Conservation (phyloP, 2,888 invertebrate species). For the Acrobasis suavella region DNA sequence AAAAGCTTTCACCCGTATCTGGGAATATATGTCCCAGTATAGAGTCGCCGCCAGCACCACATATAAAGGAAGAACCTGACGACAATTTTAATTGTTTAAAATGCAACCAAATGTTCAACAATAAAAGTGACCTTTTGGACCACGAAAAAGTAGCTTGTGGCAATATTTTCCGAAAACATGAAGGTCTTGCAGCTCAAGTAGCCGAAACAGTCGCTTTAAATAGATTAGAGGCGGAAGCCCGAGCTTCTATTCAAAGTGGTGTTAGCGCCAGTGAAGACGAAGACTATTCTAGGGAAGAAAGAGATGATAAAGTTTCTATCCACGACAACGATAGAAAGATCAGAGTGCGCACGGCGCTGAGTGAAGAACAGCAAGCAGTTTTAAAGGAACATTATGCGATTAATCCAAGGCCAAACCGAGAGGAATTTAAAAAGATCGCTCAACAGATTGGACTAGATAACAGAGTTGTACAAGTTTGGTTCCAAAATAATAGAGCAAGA, state of each 20-base stretch:
- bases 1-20: conserved; percentile 84
- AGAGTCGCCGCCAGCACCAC: conserved; percentile 56
- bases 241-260: conserved; percentile 75
- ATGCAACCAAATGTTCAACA: conserved; percentile 83
- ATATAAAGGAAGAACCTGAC: conserved; percentile 67
- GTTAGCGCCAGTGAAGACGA: conserved; percentile 85
- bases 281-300: conserved; percentile 75
- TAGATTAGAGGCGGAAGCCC: conserved; percentile 75
- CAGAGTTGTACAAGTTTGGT: conserved; percentile 96
- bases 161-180: conserved; percentile 83
- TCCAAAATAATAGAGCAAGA: conserved; percentile 96
- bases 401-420: conserved; percentile 96
- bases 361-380: conserved; percentile 95
- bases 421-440: conserved; percentile 95
- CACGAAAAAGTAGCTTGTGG: conserved; percentile 87
- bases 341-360: conserved; percentile 95
- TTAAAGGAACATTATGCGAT: conserved; percentile 94
- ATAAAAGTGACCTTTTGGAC: conserved; percentile 84
- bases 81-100: conserved; percentile 78
- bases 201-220: conserved; percentile 85
- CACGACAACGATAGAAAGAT: conserved; percentile 89
- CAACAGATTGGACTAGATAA: conserved; percentile 88
- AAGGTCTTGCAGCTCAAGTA: conserved; percentile 90
- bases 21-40: conserved; percentile 68
- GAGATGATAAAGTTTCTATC: conserved; percentile 79